Percentiles rank a stretch among this genome's conserved stretches.
Evolutionary conservation across 2,113 vertebrate species (phyloP).

Genomic region (Pelecanus crispus): DNA sequence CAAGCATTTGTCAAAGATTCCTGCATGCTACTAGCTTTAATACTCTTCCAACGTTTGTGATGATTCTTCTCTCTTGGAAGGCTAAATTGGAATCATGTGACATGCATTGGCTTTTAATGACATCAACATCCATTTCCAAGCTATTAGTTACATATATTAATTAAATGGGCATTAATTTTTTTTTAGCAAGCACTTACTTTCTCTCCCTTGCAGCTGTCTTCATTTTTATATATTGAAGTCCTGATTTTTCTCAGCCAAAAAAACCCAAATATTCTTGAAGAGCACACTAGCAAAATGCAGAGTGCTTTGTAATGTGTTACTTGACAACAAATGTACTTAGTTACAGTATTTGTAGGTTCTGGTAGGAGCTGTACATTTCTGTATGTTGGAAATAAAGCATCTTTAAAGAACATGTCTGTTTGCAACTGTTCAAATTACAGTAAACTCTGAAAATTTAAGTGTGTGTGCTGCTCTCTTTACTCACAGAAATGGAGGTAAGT

Average conservation of each 20-base stretch:
- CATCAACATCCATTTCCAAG: background rate
- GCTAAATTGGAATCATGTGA: background rate
- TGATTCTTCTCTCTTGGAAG: background rate
- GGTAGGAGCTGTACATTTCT: background rate
- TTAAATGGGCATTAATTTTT: background rate
- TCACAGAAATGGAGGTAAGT: background rate
- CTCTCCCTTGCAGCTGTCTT: background rate
- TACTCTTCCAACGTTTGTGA: background rate
- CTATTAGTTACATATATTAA: background rate
- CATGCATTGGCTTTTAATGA: background rate
- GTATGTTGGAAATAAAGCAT: slow-evolving; percentile 9
- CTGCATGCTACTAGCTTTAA: background rate
- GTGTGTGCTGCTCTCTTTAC: background rate
- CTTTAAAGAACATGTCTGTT: background rate
- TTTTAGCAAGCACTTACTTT: background rate
- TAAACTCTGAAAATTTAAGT: background rate
- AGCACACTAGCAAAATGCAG: background rate
- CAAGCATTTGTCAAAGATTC: background rate
- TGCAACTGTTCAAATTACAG: background rate
- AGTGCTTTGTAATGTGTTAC: background rate
- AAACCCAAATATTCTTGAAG: background rate
- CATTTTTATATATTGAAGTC: background rate
- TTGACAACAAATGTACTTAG: background rate
- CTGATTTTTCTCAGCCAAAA: background rate
- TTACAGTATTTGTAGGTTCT: background rate